phyloP scores from a whole-genome alignment of 2,888 invertebrate genomes.

The Venusia cambrica region DNA sequence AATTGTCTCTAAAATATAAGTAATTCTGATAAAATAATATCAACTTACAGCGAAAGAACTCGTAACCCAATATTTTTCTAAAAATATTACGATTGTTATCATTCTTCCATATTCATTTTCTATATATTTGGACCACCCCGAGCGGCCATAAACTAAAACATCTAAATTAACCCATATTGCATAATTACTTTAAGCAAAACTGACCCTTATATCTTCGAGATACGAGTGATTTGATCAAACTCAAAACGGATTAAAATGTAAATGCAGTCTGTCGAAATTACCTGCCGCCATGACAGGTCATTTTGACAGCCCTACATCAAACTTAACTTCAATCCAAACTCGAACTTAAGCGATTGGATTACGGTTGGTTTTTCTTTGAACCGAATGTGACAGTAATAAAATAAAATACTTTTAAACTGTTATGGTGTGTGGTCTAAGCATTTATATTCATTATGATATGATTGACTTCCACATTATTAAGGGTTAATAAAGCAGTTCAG shows the following conservation, averaged over 20 bases:
- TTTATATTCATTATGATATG: conserved; percentile 19
- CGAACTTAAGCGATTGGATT: neutral
- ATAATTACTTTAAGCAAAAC: conserved; percentile 7
- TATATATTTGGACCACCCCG: conserved; percentile 28
- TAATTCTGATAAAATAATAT: too few relatives aligned
- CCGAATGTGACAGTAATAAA: neutral
- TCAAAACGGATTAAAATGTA: conserved; percentile 18
- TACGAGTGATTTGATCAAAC: conserved; percentile 3
- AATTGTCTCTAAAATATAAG: too few relatives aligned
- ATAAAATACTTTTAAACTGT: conserved; percentile 8
- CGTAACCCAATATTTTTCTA: conserved; percentile 26
- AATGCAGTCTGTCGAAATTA: conserved; percentile 26
- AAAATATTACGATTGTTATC: conserved; percentile 26
- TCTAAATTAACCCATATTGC: conserved; percentile 20
- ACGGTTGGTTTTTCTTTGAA: conserved; percentile 11
- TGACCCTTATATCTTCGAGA: conserved; percentile 10
- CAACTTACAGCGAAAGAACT: conserved; percentile 18
- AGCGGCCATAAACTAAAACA: conserved; percentile 16
- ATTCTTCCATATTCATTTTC: conserved; percentile 23
- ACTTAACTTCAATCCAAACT: neutral
- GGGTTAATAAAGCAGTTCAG: conserved; percentile 18
- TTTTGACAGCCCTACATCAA: conserved; percentile 18
- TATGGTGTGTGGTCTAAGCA: conserved; percentile 25
- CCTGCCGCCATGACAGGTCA: conserved; percentile 27
- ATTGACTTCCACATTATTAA: conserved; percentile 19